phyloP scores from a whole-genome alignment of 2,888 invertebrate species.

The Merodon equestris region DNA sequence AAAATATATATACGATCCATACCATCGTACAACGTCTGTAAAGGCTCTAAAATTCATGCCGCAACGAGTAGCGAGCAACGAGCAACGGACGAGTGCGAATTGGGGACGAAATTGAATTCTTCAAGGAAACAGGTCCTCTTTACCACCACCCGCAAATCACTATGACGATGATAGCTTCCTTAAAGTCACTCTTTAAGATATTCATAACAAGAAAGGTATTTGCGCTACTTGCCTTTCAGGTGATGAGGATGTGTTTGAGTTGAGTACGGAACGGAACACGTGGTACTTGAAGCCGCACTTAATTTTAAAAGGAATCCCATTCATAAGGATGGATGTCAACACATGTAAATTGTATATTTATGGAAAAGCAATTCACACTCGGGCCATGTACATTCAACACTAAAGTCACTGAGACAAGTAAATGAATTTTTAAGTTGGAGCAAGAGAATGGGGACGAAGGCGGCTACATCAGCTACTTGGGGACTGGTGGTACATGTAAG shows the following conservation, averaged over 20 bases:
- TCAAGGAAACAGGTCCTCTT: constrained; percentile 25
- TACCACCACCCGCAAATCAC: not conserved
- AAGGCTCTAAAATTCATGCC: too few species aligned
- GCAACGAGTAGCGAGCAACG: constrained; percentile 29
- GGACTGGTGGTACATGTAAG: too few species aligned
- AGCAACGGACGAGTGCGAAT: constrained; percentile 57
- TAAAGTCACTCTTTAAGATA: constrained; percentile 35
- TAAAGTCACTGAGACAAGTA: constrained; percentile 45
- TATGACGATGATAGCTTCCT: too few species aligned
- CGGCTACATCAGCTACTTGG: not conserved
- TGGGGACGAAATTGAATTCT: constrained; percentile 61
- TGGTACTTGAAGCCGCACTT: constrained; percentile 52
- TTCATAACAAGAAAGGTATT: constrained; percentile 45
- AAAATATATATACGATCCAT: constrained; percentile 53
- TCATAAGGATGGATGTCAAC: constrained; percentile 61
- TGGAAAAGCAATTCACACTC: constrained; percentile 66
- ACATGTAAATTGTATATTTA: constrained; percentile 61
- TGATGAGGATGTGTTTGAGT: constrained; percentile 49
- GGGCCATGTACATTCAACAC: constrained; percentile 28
- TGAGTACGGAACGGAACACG: constrained; percentile 27
- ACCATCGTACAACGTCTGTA: too few species aligned
- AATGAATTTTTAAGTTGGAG: constrained; percentile 31
- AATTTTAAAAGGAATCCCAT: constrained; percentile 61
- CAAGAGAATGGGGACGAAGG: too few species aligned
- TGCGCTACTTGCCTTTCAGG: constrained; percentile 27